Base-by-base conservation (phyloP, 1,140 invertebrate species). In the Leucophenga varia region DNA sequence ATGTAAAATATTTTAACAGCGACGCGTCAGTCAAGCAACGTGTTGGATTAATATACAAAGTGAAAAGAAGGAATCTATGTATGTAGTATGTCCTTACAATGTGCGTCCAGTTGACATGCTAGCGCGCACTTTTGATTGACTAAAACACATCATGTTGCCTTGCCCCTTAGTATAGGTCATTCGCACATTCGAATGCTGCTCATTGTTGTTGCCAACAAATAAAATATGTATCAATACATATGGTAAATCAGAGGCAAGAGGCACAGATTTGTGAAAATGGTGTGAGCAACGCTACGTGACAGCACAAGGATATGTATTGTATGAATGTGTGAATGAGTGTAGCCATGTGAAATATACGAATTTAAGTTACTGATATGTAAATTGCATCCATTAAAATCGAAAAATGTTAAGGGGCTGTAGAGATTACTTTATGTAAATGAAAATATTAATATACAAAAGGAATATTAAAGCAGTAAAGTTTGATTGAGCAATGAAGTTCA, bases 141-240 rank as follows among this genome's bases (percentile, higher is more conserved):
- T 34, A 34, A 14, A 34, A 14, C 5, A 34, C 31, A 13, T 28
- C n/a, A n/a, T n/a, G n/a, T n/a, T n/a, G n/a, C n/a, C n/a, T n/a
- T n/a, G n/a, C n/a, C n/a, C n/a, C n/a, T n/a, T n/a, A n/a, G n/a
- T n/a, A n/a, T n/a, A n/a, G n/a, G n/a, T n/a, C n/a, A n/a, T n/a
- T n/a, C n/a, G n/a, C n/a, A 25, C 5, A 25, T 6, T 25, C 22
- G 22, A 6, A 6, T 25, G 22, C 22, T 6, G 22, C 22, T 25
- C 22, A 25, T 25, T 25, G 22, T 25, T 25, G n/a, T n/a, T n/a
- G 12, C 25, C 31, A 13, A 6, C 31, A 34, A n/a, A 34, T 34
- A 34, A 14, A 9, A 34, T 34, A 34, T 34, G 13, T 34, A 12
- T 28, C 57, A 45, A 54, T 34, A 47, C 42, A 14, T 25, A 13